phyloP scores from a whole-genome alignment of 2,113 vertebrate species.

The Vulpes lagopus region DNA sequence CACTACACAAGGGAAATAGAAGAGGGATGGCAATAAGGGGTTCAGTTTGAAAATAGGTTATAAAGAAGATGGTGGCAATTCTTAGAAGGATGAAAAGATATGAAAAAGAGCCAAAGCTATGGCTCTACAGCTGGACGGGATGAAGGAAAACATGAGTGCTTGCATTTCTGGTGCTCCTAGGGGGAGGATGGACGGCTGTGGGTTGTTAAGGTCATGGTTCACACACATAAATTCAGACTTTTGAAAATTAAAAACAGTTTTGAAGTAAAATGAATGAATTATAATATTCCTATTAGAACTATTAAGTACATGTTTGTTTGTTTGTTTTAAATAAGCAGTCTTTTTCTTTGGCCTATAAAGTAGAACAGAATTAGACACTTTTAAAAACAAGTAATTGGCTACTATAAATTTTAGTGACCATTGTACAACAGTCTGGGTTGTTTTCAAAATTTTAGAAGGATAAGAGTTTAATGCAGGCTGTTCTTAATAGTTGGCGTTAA shows the following conservation, averaged over 20 bases:
- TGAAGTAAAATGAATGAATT: slow-evolving; percentile 45
- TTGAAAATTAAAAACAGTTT: slow-evolving; percentile 22
- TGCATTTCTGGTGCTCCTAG: neutral
- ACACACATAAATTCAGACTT: neutral
- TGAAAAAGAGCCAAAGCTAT: neutral
- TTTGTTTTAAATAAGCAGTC: neutral
- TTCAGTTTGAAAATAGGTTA: neutral
- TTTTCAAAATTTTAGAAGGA: neutral
- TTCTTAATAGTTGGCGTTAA: neutral
- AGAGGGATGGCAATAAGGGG: neutral
- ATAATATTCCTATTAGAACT: neutral
- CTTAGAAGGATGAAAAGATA: neutral
- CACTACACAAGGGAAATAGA: neutral
- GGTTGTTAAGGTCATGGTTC: neutral
- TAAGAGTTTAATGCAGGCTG: neutral
- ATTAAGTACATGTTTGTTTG: neutral
- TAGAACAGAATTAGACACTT: neutral
- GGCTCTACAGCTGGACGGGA: neutral
- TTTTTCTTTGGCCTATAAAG: neutral
- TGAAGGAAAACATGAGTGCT: neutral
- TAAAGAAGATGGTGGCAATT: neutral
- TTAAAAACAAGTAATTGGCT: neutral
- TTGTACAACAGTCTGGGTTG: slow-evolving; percentile 13
- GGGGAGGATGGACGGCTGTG: neutral
- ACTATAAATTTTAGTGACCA: neutral